Base-by-base conservation (phyloP, 2,797 vertebrate genomes). In the Rhinophrynus dorsalis region DNA sequence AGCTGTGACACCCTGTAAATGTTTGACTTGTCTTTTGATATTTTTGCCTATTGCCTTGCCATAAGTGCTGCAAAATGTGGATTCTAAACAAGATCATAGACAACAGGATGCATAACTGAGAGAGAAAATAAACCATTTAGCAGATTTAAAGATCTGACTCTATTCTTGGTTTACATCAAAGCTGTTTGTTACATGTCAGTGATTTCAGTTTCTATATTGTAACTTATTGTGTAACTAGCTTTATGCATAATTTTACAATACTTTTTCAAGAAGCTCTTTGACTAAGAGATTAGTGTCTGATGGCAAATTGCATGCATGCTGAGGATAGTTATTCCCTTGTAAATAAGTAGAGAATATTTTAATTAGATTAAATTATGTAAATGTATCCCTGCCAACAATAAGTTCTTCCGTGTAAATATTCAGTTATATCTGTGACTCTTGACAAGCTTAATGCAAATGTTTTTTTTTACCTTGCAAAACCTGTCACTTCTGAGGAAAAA, bases 361-460 rank as follows among this genome's bases (percentile, higher is more conserved):
- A 73, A 73, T 65, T 72, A 72, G 61, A 72, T 65, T 58, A 72
- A 65, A 72, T 73, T 73, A 66, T 73, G 69, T 52, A 73, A 66
- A 73, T 73, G 51, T 33, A 27, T 30, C 47, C 55, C 58, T 42
- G 57, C 29, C 29, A 56, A 40, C 59, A 71, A 63, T 62, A 70
- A 24, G 21, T 70, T 65, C 44, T 72, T 26, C 18, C 48, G 23
- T 58, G 61, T 35, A 72, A 48, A 65, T 38, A 51, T 65, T 72
- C 68, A 65, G 65, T 72, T 72, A 72, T 65, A 65, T 72, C 52
- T 61, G 55, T 64, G 52, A 64, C 60, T 56, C 60, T 51, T 71
- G 68, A 57, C 68, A 65, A 57, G 45, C 68, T 56, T 64, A 71
- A 71, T 64, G 68, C 42, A 64, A 71, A 72, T 57, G 26, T 61